Evolutionary conservation across 2,888 invertebrate species (phyloP).

Genomic region (Macroteleia sp.): DNA sequence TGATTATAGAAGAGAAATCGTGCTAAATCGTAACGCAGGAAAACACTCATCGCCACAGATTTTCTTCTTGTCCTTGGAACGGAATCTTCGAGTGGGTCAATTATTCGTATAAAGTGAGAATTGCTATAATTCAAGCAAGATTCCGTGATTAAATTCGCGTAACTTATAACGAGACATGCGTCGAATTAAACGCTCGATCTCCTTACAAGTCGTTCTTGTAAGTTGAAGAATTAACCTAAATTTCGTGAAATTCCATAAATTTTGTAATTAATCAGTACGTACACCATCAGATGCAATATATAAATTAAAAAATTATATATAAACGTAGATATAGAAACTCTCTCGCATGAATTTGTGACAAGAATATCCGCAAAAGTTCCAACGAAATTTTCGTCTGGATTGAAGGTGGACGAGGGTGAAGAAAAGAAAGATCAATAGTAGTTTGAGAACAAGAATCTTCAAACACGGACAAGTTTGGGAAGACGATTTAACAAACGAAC

Average conservation of each 20-base stretch:
- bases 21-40: neutral
- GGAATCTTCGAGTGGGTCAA: slow-evolving; percentile 56
- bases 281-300: slow-evolving; percentile 47
- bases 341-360: slow-evolving; percentile 36
- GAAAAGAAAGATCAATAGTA: too few relatives aligned
- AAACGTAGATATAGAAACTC: slow-evolving; percentile 44
- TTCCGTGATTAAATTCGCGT: slow-evolving; percentile 13
- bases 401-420: neutral
- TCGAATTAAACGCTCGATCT: neutral
- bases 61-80: slow-evolving; percentile 9
- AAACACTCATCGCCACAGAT: neutral
- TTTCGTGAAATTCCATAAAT: slow-evolving; percentile 6
- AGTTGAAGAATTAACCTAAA: neutral
- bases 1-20: slow-evolving; percentile 4
- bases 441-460: neutral
- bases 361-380: slow-evolving; percentile 33
- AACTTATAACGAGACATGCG: neutral
- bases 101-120: slow-evolving; percentile 34
- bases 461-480: slow-evolving; percentile 23
- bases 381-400: slow-evolving; percentile 23
- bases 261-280: slow-evolving; percentile 21
- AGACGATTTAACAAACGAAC: slow-evolving; percentile 33
- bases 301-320: slow-evolving; percentile 29
- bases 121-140: slow-evolving; percentile 24
- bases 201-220: neutral